Evolutionary conservation across 2,888 invertebrate genomes (phyloP).

Genomic region (Tetanocera ferruginea): DNA sequence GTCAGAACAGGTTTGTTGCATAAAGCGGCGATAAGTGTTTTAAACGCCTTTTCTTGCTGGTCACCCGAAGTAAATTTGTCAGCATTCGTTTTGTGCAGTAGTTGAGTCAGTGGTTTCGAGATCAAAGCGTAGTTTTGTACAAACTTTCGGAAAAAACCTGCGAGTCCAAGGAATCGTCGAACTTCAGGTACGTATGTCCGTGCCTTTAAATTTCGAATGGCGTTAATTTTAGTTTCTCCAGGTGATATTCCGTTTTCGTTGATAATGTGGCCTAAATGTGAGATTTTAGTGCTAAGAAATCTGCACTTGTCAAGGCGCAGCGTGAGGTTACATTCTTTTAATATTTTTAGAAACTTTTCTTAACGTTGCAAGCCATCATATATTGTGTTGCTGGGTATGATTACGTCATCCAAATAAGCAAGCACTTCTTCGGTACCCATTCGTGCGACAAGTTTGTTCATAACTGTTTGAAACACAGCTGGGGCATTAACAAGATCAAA

Average conservation of each 20-base stretch:
- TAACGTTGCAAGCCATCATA: slow-evolving; percentile 26
- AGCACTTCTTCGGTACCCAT: not conserved
- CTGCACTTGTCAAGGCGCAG: slow-evolving; percentile 38
- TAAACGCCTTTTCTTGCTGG: not conserved
- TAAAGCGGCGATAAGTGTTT: not conserved
- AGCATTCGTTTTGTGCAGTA: slow-evolving; percentile 27
- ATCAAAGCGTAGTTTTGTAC: slow-evolving; percentile 38
- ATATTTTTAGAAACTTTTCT: not conserved
- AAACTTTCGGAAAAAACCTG: slow-evolving; percentile 42
- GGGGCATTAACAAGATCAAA: slow-evolving; percentile 36
- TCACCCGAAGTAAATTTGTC: slow-evolving; percentile 22
- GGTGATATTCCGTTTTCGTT: slow-evolving; percentile 41
- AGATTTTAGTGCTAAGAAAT: slow-evolving; percentile 41
- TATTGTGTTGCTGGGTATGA: slow-evolving; percentile 42
- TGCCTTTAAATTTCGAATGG: slow-evolving; percentile 37
- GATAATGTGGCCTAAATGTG: slow-evolving; percentile 41
- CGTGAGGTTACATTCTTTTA: too few species aligned
- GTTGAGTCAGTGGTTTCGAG: slow-evolving; percentile 37
- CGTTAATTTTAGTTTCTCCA: slow-evolving; percentile 38
- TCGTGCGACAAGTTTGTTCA: slow-evolving; percentile 7
- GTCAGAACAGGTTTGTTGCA: too few species aligned
- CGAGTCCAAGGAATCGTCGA: slow-evolving; percentile 40
- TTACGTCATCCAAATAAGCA: slow-evolving; percentile 38
- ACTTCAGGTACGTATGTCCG: slow-evolving; percentile 39
- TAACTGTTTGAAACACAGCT: slow-evolving; percentile 34